A percentile compares a stretch with the other conserved stretches of the same genome.
Evolutionary conservation across 1,140 invertebrate genomes (phyloP).

Genomic region (Delia radicum): DNA sequence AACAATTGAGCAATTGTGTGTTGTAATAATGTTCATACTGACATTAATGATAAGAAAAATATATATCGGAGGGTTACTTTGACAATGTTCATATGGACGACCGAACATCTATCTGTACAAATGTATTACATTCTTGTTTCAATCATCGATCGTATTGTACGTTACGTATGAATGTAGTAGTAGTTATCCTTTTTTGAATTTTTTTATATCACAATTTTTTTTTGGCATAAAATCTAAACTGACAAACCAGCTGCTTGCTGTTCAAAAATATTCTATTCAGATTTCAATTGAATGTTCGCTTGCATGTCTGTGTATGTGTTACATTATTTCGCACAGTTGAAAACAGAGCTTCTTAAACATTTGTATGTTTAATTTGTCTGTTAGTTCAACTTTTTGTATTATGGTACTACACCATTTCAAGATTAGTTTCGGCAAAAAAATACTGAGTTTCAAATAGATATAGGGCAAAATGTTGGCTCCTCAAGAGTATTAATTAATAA

Average conservation of each 20-base stretch:
- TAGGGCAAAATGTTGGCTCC: no score
- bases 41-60: neutral
- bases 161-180: neutral
- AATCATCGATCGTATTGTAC: neutral
- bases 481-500: no score
- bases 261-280: neutral
- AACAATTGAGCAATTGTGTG: slow-evolving; percentile 1
- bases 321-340: no score
- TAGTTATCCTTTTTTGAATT: neutral
- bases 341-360: no score
- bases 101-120: neutral
- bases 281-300: neutral
- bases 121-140: neutral
- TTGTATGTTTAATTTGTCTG: no score
- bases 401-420: no score
- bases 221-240: neutral
- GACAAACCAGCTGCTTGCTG: neutral
- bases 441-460: no score
- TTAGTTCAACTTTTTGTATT: no score
- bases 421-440: no score
- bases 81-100: neutral
- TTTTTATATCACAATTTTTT: neutral
- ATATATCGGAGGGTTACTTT: neutral
- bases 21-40: neutral
- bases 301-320: neutral